Conservation (phyloP, 2,113 vertebrate genomes). For the Rhodinocichla rosea region DNA sequence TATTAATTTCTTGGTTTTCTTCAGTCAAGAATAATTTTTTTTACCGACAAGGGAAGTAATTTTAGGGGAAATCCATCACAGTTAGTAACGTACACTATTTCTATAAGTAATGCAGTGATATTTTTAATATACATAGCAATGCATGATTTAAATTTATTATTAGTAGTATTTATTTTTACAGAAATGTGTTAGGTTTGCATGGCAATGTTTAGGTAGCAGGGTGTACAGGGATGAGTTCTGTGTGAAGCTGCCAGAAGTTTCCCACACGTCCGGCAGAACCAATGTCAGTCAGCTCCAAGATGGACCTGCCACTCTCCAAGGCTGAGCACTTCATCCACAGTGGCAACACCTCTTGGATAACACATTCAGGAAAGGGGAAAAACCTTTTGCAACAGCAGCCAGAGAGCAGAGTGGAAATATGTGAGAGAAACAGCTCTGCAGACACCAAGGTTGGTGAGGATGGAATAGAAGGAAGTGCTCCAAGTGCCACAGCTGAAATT, state of each 20-base stretch:
- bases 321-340: neutral
- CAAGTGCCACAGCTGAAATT: too few species aligned
- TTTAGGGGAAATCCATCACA: neutral
- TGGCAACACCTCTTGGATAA: neutral
- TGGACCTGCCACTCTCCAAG: neutral
- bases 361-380: neutral
- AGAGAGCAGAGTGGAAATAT: neutral
- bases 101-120: neutral
- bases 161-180: neutral
- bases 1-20: neutral
- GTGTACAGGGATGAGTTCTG: neutral
- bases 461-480: neutral
- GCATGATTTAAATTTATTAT: neutral
- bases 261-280: fast-evolving
- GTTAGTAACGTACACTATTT: neutral
- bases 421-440: neutral
- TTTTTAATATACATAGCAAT: neutral
- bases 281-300: neutral
- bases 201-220: neutral
- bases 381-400: neutral
- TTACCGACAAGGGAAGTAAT: neutral
- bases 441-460: neutral
- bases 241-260: neutral
- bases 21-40: neutral
- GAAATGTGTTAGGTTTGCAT: neutral